Evolutionary conservation across 2,113 vertebrate species (phyloP).

Genomic region (Craseonycteris thonglongyai): DNA sequence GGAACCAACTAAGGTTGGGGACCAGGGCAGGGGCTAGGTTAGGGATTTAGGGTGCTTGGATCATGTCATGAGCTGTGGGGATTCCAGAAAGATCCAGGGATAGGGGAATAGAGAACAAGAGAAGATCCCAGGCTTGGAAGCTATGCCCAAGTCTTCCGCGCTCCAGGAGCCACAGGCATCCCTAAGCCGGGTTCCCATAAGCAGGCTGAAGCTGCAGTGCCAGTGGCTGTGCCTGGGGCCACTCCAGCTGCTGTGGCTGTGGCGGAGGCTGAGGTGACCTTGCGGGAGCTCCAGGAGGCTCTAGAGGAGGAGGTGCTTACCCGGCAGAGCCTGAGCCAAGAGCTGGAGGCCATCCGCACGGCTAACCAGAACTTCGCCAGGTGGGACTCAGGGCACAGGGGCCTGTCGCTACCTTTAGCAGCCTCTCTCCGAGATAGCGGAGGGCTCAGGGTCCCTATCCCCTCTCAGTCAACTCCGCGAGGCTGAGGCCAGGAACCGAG

Average conservation of each 20-base stretch:
- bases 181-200: neutral
- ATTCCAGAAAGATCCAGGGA: neutral
- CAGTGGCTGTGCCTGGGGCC: neutral
- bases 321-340: conserved; percentile 63
- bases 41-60: neutral
- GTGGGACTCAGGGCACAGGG: neutral
- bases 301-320: conserved; percentile 67
- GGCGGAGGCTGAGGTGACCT: neutral
- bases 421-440: accelerated
- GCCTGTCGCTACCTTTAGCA: neutral
- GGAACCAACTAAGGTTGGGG: neutral
- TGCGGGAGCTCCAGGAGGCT: conserved; percentile 67
- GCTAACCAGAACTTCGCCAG: conserved; percentile 74
- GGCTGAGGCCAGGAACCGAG: conserved; percentile 68
- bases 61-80: neutral
- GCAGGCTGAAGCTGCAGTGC: conserved; percentile 7
- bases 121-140: neutral
- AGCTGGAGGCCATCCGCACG: conserved; percentile 64
- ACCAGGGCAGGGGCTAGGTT: neutral
- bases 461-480: conserved; percentile 65
- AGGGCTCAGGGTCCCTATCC: neutral
- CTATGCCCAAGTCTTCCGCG: neutral
- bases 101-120: neutral
- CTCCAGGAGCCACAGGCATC: neutral
- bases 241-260: neutral